Evolutionary conservation across 2,113 vertebrate species (phyloP).

Genomic region (Vulpes vulpes): DNA sequence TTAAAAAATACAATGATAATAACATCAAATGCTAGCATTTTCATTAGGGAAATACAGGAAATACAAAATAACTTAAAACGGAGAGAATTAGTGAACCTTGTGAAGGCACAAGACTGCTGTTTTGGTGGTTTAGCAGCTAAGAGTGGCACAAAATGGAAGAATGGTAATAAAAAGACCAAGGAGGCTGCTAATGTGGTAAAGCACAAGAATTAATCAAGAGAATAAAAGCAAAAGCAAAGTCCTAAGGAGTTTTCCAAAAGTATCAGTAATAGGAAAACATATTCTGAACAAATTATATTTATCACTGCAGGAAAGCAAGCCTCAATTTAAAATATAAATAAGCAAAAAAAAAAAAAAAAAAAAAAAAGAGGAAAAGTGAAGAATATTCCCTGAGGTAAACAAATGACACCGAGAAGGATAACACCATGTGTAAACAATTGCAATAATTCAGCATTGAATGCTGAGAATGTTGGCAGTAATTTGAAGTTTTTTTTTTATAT

Average conservation of each 20-base stretch:
- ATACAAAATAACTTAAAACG: background rate
- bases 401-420: background rate
- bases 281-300: background rate
- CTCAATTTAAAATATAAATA: background rate
- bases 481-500: background rate
- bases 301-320: background rate
- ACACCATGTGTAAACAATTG: background rate
- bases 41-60: background rate
- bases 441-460: background rate
- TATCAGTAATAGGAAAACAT: background rate
- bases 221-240: background rate
- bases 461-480: background rate
- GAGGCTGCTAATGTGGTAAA: background rate
- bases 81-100: background rate
- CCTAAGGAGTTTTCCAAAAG: background rate
- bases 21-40: background rate
- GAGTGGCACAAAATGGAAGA: background rate
- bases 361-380: background rate
- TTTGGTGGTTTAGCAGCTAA: background rate
- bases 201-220: background rate
- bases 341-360: background rate
- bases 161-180: background rate
- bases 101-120: background rate
- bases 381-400: background rate
- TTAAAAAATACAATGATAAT: background rate